Percentiles rank a stretch among this genome's conserved stretches.
Evolutionary conservation across 2,113 vertebrate species (phyloP).

Genomic region (Lanius collurio): DNA sequence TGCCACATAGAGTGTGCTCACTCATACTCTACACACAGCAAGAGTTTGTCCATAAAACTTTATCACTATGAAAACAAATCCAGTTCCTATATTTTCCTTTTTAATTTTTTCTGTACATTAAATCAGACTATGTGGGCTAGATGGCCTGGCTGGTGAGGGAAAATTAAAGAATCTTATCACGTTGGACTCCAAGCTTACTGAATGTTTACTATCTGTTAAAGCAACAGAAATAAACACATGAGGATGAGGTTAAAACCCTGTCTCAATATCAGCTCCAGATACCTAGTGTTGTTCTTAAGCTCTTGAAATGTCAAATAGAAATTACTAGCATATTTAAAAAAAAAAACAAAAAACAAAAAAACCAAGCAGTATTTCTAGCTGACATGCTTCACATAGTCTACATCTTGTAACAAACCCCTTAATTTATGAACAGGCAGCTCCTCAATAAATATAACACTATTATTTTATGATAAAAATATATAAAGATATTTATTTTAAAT

Average conservation of each 20-base stretch:
- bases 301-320: slow-evolving; percentile 2
- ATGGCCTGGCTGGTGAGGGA: not conserved
- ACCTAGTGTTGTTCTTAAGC: not conserved
- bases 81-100: not conserved
- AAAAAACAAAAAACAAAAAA: not conserved
- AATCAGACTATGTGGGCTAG: not conserved
- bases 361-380: not conserved
- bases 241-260: not conserved
- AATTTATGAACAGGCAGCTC: not conserved
- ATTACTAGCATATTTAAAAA: not conserved
- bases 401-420: not conserved
- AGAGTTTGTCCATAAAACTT: not conserved
- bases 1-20: not conserved
- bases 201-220: not conserved
- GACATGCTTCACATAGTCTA: not conserved
- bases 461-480: not conserved
- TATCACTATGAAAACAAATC: not conserved
- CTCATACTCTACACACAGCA: not conserved
- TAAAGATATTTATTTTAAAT: not conserved
- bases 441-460: not conserved
- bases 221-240: not conserved
- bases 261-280: not conserved
- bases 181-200: not conserved
- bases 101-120: not conserved
- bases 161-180: not conserved